Conservation (phyloP, 2,113 vertebrate species). For the Daubentonia madagascariensis region DNA sequence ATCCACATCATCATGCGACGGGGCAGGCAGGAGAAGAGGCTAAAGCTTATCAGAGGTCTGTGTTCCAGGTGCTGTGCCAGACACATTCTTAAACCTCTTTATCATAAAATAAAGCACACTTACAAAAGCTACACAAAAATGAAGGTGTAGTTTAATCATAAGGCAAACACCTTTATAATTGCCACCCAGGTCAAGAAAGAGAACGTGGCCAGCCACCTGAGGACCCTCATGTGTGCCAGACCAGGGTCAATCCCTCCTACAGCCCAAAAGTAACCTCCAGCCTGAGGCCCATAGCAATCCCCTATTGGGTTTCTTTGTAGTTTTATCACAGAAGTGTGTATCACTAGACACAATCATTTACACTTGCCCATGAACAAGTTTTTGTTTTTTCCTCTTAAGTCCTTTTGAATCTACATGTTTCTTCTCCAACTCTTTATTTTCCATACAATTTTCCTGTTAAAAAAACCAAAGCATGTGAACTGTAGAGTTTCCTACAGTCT, state of each 20-base stretch:
- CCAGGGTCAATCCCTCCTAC: fast-evolving
- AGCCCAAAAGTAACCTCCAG: not conserved
- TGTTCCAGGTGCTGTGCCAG: fast-evolving
- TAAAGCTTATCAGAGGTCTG: fast-evolving
- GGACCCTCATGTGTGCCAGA: fast-evolving
- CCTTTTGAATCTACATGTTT: not conserved
- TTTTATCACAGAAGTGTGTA: not conserved
- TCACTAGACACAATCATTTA: not conserved
- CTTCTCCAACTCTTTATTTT: not conserved
- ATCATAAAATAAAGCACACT: not conserved
- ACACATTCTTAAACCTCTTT: not conserved
- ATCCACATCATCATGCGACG: fast-evolving
- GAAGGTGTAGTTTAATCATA: not conserved
- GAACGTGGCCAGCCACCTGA: not conserved
- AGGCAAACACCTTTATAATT: not conserved
- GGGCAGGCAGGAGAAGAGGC: not conserved
- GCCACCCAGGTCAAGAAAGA: not conserved
- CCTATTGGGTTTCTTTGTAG: not conserved
- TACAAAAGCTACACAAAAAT: not conserved
- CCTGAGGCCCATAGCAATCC: fast-evolving
- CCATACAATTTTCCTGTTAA: not conserved
- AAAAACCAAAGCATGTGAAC: fast-evolving
- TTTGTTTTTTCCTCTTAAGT: not conserved
- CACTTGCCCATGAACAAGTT: not conserved
- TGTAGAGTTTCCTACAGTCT: fast-evolving